Evolutionary conservation across 23 tunicate species (phyloP).

Genomic region (Styela plicata): DNA sequence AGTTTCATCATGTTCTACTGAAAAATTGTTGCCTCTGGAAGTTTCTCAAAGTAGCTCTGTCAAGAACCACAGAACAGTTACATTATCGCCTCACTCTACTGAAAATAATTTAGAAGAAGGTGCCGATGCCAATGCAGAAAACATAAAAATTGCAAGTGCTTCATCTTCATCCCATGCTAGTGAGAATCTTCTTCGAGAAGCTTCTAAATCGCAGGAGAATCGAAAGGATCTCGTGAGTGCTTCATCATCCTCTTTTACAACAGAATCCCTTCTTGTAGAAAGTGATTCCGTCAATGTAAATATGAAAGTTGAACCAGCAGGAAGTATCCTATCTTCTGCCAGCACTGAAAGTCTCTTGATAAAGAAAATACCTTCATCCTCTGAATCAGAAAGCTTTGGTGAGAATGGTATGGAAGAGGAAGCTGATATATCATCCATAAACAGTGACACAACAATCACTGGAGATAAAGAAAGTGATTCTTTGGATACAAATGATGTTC

Average conservation of each 20-base stretch:
- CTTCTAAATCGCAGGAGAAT: neutral
- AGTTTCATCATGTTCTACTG: neutral
- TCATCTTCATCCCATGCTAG: neutral
- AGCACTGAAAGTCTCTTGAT: neutral
- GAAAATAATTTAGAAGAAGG: neutral
- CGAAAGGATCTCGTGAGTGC: neutral
- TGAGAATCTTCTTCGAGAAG: neutral
- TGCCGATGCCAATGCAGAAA: neutral
- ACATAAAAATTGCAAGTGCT: neutral
- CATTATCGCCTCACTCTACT: neutral
- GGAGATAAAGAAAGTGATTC: neutral
- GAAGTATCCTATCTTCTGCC: neutral
- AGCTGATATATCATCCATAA: neutral
- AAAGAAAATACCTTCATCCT: neutral
- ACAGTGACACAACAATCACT: constrained; percentile 10
- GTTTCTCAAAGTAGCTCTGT: neutral
- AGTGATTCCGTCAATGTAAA: neutral
- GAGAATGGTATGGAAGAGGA: neutral
- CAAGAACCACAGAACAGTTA: too few relatives aligned
- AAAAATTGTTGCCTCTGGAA: neutral
- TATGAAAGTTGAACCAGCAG: neutral
- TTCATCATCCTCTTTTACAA: neutral
- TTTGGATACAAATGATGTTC: neutral
- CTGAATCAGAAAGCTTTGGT: neutral
- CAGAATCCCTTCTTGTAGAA: neutral